Percentiles rank a stretch among this genome's conserved stretches.
Evolutionary conservation across 2,888 invertebrate genomes (phyloP).

Genomic region (Meloe dianella): DNA sequence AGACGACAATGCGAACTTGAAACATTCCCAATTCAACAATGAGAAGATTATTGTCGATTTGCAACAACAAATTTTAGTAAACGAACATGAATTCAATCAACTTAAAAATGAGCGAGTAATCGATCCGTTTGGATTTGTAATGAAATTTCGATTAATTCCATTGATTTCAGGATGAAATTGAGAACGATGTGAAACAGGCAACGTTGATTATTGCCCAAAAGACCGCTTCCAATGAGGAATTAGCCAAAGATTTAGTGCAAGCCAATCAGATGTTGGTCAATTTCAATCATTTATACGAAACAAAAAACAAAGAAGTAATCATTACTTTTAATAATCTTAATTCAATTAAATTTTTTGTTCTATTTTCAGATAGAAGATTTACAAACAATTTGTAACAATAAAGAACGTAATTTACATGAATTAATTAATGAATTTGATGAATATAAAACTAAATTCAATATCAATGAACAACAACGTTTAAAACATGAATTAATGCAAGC

Average conservation of each 20-base stretch:
- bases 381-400: conserved; percentile 34
- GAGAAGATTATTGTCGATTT: conserved; percentile 45
- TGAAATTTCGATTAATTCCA: not conserved
- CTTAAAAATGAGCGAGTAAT: conserved; percentile 45
- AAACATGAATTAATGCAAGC: conserved; percentile 44
- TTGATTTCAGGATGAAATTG: conserved; percentile 48
- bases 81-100: conserved; percentile 38
- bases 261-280: conserved; percentile 57
- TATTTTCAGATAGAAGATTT: conserved; percentile 42
- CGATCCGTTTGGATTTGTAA: not conserved
- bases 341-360: not conserved
- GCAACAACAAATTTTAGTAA: conserved; percentile 4
- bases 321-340: not conserved
- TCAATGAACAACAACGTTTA: conserved; percentile 45
- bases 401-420: conserved; percentile 44
- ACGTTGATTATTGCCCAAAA: conserved; percentile 54
- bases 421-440: conserved; percentile 48
- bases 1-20: conserved; percentile 46
- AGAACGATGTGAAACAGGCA: conserved; percentile 53
- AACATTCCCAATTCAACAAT: conserved; percentile 37
- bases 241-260: conserved; percentile 55
- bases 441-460: conserved; percentile 47
- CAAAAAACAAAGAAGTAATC: conserved; percentile 49
- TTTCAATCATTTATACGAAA: conserved; percentile 55
- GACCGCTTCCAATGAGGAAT: conserved; percentile 53